phyloP scores from a whole-genome alignment of 2,113 vertebrate species.

The Orthonyx spaldingii region DNA sequence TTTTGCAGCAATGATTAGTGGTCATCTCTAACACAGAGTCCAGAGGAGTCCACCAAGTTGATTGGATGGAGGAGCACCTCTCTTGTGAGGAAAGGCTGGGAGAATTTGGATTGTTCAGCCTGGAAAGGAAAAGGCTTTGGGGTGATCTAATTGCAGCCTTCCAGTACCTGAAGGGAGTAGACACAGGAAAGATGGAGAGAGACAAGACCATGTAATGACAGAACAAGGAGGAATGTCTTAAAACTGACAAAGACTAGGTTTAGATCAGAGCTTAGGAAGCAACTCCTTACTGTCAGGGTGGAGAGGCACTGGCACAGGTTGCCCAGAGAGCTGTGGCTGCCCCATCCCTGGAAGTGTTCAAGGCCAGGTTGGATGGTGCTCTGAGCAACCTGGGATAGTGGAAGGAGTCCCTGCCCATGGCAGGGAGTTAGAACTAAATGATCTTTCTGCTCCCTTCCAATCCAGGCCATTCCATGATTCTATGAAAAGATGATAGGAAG shows the following conservation, averaged over 20 bases:
- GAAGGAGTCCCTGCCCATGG: too few species aligned
- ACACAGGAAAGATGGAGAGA: not conserved
- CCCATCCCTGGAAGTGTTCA: not conserved
- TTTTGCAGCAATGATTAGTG: not conserved
- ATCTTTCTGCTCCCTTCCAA: not conserved
- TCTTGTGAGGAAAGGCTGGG: not conserved
- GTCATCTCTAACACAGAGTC: not conserved
- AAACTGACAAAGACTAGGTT: not conserved
- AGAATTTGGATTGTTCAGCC: not conserved
- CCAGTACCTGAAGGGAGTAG: not conserved
- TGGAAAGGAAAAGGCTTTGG: not conserved
- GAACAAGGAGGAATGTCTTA: not conserved
- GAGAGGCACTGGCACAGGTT: accelerated
- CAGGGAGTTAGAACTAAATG: not conserved
- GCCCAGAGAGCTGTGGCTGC: accelerated
- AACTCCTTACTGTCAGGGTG: not conserved
- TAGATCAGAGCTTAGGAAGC: not conserved
- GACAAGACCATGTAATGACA: accelerated
- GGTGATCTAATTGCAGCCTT: accelerated
- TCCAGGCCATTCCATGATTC: not conserved
- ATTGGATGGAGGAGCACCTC: not conserved
- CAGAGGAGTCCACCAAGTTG: not conserved
- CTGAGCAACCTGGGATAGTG: accelerated
- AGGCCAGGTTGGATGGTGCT: accelerated
- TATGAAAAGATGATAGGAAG: not conserved